Conservation (phyloP, 2,113 vertebrate species). For the Lophius piscatorius region DNA sequence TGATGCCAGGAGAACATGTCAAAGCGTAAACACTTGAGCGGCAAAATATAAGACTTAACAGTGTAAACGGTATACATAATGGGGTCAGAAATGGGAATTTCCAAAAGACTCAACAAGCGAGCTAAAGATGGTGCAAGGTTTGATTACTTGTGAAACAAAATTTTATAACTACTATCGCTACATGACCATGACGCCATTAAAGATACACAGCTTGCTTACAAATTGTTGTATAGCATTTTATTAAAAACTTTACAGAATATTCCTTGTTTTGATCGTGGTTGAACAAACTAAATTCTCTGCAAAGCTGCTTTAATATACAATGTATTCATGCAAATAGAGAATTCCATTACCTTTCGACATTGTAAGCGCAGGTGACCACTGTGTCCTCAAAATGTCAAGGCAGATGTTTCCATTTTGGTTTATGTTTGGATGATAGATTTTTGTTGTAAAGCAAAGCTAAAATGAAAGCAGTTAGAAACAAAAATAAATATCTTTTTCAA, state of each 20-base stretch:
- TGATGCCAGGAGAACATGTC: too few species aligned
- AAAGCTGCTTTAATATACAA: not conserved
- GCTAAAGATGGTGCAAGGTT: too few species aligned
- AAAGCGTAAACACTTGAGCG: too few species aligned
- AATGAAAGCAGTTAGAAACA: conserved; percentile 12
- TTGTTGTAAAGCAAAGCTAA: conserved; percentile 95
- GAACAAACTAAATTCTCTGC: not conserved
- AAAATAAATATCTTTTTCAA: not conserved
- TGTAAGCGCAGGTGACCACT: conserved; percentile 96
- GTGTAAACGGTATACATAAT: too few species aligned
- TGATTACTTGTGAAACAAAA: too few species aligned
- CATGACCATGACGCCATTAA: too few species aligned
- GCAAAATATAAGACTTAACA: too few species aligned
- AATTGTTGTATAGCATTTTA: not conserved
- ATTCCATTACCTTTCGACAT: conserved; percentile 90
- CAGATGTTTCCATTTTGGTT: conserved; percentile 98
- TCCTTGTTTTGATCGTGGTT: not conserved
- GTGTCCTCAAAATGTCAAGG: conserved; percentile 95
- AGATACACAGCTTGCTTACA: not conserved
- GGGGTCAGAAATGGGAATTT: too few species aligned
- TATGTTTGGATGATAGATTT: conserved; percentile 98
- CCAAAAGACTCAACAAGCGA: too few species aligned
- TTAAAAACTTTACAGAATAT: not conserved
- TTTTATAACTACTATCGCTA: too few species aligned
- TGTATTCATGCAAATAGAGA: not conserved